Base-by-base conservation (phyloP, 2,797 vertebrate genomes). In the Poeciliopsis gracilis region DNA sequence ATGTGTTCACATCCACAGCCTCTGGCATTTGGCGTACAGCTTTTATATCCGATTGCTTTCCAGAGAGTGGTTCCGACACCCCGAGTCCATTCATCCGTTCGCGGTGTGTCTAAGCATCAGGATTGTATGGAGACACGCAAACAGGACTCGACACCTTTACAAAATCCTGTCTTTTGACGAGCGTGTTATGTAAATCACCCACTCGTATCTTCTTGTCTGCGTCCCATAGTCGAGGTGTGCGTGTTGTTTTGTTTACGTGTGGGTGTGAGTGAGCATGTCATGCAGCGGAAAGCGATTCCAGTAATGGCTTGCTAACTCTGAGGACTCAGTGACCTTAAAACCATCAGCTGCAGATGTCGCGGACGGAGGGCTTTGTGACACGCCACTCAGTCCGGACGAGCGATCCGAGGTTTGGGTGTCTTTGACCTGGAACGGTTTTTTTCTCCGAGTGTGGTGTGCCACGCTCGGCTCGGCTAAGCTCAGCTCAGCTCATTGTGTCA, bases 251-350 rank as follows among this genome's bases (percentile, higher is more conserved):
- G 86, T 88, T 84, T 88, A 78, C 13, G 55, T 77, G 89, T 89
- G 88, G 83, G 87, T 76, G 87, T 81, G 86, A 84, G 82, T 45
- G 75, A 83, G 83, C 73, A 73, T 79, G 87, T 92, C 89, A 92
- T 57, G 41, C 85, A n/a, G 78, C 18, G 57, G 75, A 86, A 84
- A 82, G 80, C 75, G 81, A 92, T 92, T 89, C 91, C 78, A 59
- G 78, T 91, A 85, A 91, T 87, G 90, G 83, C 83, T 87, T 84
- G 69, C 53, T 84, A 78, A 89, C 88, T 84, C 82, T 8, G 45
- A 81, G 77, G 91, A 53, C 91, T 87, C 92, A 80, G 84, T 88
- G 90, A 92, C 91, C 90, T 91, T 88, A 85, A 93, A 90, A 88
- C 63, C 38, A 82, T 90, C 72, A 63, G 82, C 79, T 82, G 87